Base-by-base conservation (phyloP, 2,888 invertebrate genomes). In the Scaptomyza cyrtandrae region DNA sequence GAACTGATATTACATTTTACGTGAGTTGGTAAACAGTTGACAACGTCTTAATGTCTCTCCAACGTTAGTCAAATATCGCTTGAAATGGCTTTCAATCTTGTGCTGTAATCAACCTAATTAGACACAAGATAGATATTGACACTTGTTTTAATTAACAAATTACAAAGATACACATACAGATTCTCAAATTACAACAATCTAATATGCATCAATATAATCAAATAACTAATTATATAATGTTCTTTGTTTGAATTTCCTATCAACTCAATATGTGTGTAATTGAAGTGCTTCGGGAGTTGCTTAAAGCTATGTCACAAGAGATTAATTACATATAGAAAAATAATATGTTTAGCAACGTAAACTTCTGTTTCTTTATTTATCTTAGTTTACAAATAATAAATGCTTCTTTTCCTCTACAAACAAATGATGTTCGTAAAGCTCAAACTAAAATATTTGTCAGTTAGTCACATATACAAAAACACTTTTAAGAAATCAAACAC, bases 121-220 rank as follows among this genome's bases (percentile, higher is more conserved):
- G 13, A 3, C 39, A 27, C 39, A 11, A 39, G 27, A 10, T 14
- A 37, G 13, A 24, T 37, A 37, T 24, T 13, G 6, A 13, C 2
- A 33, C n/a, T 44, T 44, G 4, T 24, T 33, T 41, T 41, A 16
- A 2, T 55, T 33, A 54, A 54, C 27, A 31, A 10, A 44, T 31
- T n/a, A 3, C n/a, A 24, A 33, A 19, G 7, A 5, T 3, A 19
- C 5, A 6, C 43, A 19, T 19, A n/a, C 39, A 14, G n/a, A 11
- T 24, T 27, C 6, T 10, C 14, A 2, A 35, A 14, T 33, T 54
- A 16, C 0, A 19, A 13, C 19, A 50, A 13, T 13, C 6, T 6
- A 19, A 11, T 13, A 13, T 2, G 24, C 44, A 24, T 24, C 1
- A 14, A 9, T 14, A 14, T 39, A 39, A 14, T 2, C 37, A 37